phyloP scores from a whole-genome alignment of 2,797 vertebrate genomes.

The Cheirogaleus major region DNA sequence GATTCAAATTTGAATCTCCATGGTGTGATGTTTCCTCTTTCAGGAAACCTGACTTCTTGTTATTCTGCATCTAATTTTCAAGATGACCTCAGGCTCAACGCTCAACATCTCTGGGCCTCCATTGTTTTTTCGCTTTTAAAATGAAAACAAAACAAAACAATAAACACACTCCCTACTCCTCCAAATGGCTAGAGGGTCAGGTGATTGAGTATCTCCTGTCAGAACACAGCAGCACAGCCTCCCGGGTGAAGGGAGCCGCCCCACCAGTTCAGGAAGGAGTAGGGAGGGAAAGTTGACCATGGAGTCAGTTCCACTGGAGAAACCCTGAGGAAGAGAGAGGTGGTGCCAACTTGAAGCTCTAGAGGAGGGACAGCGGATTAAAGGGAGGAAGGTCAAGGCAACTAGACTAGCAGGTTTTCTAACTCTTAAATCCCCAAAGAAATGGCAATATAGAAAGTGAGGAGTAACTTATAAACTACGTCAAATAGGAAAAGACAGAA shows the following conservation, averaged over 20 bases:
- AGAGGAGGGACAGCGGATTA: not conserved
- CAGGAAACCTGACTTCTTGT: not conserved
- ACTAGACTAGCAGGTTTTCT: not conserved
- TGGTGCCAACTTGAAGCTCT: not conserved
- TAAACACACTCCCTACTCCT: not conserved
- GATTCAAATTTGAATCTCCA: not conserved
- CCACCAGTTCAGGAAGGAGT: not conserved
- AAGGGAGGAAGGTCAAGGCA: not conserved
- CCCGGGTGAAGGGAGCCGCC: too few species aligned
- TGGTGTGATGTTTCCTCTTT: not conserved
- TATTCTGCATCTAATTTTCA: conserved; percentile 11
- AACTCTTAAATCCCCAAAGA: not conserved
- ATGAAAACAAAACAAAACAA: not conserved
- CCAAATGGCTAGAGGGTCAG: not conserved
- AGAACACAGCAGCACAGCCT: not conserved
- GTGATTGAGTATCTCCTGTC: not conserved
- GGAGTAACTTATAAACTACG: not conserved
- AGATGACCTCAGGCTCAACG: not conserved
- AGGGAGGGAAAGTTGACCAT: not conserved
- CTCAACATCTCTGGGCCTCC: not conserved
- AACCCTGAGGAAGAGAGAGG: not conserved
- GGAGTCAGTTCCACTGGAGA: not conserved
- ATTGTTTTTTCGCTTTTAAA: not conserved
- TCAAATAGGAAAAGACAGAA: not conserved
- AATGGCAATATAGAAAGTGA: not conserved